Evolutionary conservation across 23 tunicate species (phyloP).

Genomic region (Ascidia mentula): DNA sequence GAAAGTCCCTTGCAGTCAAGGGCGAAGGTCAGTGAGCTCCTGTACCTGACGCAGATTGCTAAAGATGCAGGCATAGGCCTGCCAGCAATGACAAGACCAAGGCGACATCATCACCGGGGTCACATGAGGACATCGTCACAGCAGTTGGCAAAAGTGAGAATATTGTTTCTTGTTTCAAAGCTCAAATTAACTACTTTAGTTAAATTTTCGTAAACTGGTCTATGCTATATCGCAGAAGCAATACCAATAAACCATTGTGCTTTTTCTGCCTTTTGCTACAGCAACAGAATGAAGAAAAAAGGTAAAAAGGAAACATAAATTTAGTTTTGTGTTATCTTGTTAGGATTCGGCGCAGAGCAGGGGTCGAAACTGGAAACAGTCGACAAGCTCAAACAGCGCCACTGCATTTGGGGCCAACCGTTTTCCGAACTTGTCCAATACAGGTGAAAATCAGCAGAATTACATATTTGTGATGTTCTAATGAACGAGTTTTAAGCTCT

Average conservation of each 20-base stretch:
- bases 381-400: constrained; percentile 2
- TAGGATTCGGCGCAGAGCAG: background rate
- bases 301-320: no score
- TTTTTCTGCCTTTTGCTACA: no score
- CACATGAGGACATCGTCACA: background rate
- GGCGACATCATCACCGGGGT: background rate
- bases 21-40: constrained; percentile 32
- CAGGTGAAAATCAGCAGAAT: background rate
- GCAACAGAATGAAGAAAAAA: no score
- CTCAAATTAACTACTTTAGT: no score
- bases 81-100: background rate
- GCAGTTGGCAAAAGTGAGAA: background rate
- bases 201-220: no score
- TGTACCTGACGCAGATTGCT: constrained; percentile 14
- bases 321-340: background rate
- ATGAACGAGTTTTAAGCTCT: no score
- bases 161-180: background rate
- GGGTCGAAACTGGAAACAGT: background rate
- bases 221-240: no score
- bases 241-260: no score
- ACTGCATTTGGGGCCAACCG: background rate
- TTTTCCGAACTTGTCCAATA: background rate
- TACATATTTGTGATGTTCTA: no score
- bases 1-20: constrained; percentile 58
- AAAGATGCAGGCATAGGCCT: constrained; percentile 5